These are phyloP conservation scores for Dicrurus megarhynchus DNA, from an alignment of 2,113 vertebrate genomes.

Conservation along the genomic window DNA sequence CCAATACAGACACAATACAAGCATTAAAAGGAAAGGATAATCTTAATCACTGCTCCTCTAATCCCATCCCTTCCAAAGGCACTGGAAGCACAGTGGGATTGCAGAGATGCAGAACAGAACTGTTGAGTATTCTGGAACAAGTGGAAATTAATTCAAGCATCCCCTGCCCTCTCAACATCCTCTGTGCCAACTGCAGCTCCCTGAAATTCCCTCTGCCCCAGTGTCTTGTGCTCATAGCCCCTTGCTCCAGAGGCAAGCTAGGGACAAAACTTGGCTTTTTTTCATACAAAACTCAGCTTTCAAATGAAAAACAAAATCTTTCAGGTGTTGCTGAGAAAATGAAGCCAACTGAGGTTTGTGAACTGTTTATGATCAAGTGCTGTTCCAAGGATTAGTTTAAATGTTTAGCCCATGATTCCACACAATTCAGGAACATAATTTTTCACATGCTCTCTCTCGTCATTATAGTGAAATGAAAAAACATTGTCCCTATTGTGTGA, in stretches of 20 bases:
- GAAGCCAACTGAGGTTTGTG: neutral
- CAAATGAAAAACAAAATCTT: neutral
- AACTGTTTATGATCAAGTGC: neutral
- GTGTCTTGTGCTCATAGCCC: fast-evolving
- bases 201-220: neutral
- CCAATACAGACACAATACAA: neutral
- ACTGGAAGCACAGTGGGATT: neutral
- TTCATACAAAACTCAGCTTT: neutral
- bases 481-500: neutral
- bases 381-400: neutral
- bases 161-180: neutral
- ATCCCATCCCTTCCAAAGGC: neutral
- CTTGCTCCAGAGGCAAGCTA: neutral
- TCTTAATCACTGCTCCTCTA: slow-evolving; percentile 4
- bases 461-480: neutral
- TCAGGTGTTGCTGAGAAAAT: neutral
- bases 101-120: neutral
- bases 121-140: neutral
- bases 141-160: neutral
- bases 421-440: neutral
- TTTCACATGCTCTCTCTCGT: neutral
- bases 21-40: slow-evolving; percentile 16
- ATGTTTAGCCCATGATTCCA: neutral
- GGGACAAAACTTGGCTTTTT: neutral
- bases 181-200: fast-evolving